Percentiles rank a stretch among this genome's conserved stretches.
These are phyloP conservation scores for Oncorhynchus nerka DNA, from an alignment of 2,113 vertebrate species.

Conservation along the genomic window DNA sequence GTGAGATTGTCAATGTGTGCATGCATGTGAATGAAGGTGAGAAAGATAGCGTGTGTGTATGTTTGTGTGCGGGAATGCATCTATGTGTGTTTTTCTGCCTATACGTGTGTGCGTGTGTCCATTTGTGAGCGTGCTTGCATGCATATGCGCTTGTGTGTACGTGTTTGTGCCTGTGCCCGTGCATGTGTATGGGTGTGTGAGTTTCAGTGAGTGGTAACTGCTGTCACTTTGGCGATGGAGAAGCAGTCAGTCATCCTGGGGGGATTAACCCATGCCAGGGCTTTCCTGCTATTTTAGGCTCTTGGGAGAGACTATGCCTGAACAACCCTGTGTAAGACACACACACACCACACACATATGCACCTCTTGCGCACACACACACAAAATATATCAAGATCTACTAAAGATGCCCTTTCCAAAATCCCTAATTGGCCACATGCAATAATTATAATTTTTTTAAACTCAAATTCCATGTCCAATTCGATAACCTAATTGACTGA, in stretches of 20 bases:
- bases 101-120: too few species aligned
- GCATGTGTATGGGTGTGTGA: constrained; percentile 4
- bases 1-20: constrained; percentile 17
- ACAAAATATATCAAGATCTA: background rate
- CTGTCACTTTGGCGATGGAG: constrained; percentile 56
- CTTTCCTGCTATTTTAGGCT: constrained; percentile 76
- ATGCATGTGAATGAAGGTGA: too few species aligned
- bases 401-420: too few species aligned
- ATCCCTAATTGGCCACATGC: too few species aligned
- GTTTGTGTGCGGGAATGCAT: background rate
- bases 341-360: background rate
- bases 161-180: constrained; percentile 25
- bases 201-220: constrained; percentile 32
- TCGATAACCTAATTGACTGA: too few species aligned
- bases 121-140: too few species aligned
- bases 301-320: constrained; percentile 50
- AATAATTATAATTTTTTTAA: too few species aligned
- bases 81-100: background rate
- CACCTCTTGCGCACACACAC: background rate
- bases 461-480: too few species aligned
- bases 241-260: constrained; percentile 71
- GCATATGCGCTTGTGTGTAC: constrained; percentile 5
- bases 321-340: constrained; percentile 30
- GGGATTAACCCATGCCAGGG: constrained; percentile 76
- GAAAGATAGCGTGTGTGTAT: background rate